Evolutionary conservation across 2,797 vertebrate genomes (phyloP), one percentile per base, ranked within the genome.

Genomic region (Protosalanx chinensis): DNA sequence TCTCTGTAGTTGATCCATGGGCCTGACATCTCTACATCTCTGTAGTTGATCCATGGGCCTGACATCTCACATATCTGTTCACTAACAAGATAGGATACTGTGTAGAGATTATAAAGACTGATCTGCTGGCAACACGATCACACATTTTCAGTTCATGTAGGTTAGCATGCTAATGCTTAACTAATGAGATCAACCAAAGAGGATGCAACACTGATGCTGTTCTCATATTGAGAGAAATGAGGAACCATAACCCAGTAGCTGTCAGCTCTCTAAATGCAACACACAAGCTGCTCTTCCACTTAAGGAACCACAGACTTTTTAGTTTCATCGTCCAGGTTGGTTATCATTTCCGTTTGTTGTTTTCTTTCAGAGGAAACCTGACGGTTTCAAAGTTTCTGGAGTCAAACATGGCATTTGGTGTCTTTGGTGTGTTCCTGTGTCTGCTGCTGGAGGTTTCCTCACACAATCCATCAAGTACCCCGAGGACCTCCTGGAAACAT

Each of bases 401-500:
- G 74, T 91, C 84, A 3, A 93, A 90, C 33, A 94, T 93, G 93
- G 92, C 91, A 49, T 69, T 90, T 0, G 80, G 87, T 6, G 76
- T 91, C 83, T 87, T 95, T 65, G 94, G 89, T 8, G 77, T 90
- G 6, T 87, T 94, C 79, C 90, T 96, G 83, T 85, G 88, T 67
- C 82, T 96, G 71, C 86, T 94, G 63, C 80, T 97, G 8, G 91
- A 93, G 72, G 91, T 92, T 5, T 85, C 90, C 74, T 91, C 94
- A 0, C 95, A 97, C 20, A 96, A 94, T 12, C 95, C 95, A 3
- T 90, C 91, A 64, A 86, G 87, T 51, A 82, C 93, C 32, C 95
- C 97, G 2, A 91, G 97, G 72, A 95, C 95, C 65, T 95, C 94
- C 23, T 98, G 97, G 96, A 95, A 93, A 72, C 93, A 93, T 75